A percentile compares a stretch with the other conserved stretches of the same genome.
Conservation (phyloP, 35 echinoderm and acorn worm species). For the Apostichopus parvimensis region DNA sequence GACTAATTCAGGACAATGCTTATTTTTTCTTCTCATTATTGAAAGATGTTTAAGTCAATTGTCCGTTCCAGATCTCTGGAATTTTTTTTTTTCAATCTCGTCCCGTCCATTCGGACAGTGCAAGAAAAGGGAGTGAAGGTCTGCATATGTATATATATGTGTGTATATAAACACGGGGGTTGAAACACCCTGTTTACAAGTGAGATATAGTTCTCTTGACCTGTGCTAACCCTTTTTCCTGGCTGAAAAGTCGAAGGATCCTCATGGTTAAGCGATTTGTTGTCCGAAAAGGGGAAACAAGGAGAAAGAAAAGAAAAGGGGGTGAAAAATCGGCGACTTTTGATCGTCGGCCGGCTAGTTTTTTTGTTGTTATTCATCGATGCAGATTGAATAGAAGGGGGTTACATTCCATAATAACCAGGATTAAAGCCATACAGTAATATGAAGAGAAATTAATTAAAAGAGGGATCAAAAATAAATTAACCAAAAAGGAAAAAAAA, state of each 20-base stretch:
- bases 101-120: background rate
- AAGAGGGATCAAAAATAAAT: background rate
- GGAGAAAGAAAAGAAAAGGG: background rate
- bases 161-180: background rate
- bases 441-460: background rate
- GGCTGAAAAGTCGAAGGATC: background rate
- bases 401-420: background rate
- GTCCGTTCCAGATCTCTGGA: constrained; percentile 23
- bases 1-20: constrained; percentile 31
- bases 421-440: background rate
- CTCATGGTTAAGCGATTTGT: background rate
- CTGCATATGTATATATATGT: background rate
- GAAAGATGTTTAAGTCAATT: constrained; percentile 42
- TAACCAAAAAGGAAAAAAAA: background rate
- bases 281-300: background rate
- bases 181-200: constrained; percentile 33
- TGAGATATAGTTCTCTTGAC: background rate
- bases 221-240: background rate
- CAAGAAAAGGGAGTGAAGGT: background rate
- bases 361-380: background rate
- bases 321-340: background rate
- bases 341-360: background rate
- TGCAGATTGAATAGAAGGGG: constrained; percentile 4
- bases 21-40: constrained; percentile 23
- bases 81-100: constrained; percentile 9